phyloP scores from a whole-genome alignment of 2,888 invertebrate species.

The Monochamus alternatus region DNA sequence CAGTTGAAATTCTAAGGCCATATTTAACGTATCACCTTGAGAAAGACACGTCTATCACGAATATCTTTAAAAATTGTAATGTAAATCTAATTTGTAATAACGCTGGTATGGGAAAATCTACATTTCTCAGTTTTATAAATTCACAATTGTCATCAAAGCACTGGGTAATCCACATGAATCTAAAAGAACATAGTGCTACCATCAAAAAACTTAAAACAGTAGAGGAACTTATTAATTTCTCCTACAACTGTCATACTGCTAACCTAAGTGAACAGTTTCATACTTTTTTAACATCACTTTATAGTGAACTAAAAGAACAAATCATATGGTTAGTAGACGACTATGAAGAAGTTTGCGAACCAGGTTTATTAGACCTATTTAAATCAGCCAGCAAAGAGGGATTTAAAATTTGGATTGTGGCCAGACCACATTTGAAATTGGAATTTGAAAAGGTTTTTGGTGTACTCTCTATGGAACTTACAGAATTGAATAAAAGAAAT shows the following conservation, averaged over 20 bases:
- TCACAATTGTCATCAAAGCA: constrained; percentile 17
- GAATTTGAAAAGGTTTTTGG: constrained; percentile 27
- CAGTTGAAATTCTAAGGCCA: constrained; percentile 8
- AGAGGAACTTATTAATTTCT: constrained; percentile 25
- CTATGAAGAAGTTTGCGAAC: constrained; percentile 32
- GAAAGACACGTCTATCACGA: constrained; percentile 7
- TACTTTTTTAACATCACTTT: constrained; percentile 14
- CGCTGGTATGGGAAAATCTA: constrained; percentile 43
- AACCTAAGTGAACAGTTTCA: constrained; percentile 1
- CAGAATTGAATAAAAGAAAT: constrained; percentile 30
- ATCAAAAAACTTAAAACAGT: constrained; percentile 21
- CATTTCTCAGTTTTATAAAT: constrained; percentile 28
- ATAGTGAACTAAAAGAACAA: neutral
- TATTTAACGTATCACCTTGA: neutral
- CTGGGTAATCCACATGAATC: constrained; percentile 34
- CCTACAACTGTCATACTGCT: constrained; percentile 11
- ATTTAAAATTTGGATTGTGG: constrained; percentile 38
- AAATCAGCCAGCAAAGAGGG: constrained; percentile 28
- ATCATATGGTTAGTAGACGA: constrained; percentile 37
- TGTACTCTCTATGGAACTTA: constrained; percentile 33
- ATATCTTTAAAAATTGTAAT: constrained; percentile 10
- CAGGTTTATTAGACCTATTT: constrained; percentile 22
- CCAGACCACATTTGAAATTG: constrained; percentile 25
- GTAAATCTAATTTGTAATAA: constrained; percentile 42
- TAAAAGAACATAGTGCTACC: constrained; percentile 7